Percentiles rank a stretch among this genome's conserved stretches.
These are phyloP conservation scores for Onthophagus sagittarius DNA, from an alignment of 2,888 invertebrate genomes.

Conservation along the genomic window DNA sequence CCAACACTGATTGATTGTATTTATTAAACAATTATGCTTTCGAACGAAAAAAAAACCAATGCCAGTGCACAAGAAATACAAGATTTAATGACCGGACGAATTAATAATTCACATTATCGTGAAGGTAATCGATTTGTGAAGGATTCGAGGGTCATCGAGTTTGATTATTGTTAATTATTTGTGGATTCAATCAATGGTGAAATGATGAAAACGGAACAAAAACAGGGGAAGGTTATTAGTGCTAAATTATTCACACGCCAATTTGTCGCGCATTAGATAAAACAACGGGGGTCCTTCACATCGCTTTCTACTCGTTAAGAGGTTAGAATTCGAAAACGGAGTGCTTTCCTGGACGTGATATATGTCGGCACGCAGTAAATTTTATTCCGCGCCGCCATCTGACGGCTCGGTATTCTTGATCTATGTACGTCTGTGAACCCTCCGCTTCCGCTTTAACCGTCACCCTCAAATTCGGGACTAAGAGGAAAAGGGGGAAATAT, in stretches of 20 bases:
- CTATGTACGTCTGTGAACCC: neutral
- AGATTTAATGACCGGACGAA: neutral
- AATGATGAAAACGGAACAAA: neutral
- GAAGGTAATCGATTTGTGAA: neutral
- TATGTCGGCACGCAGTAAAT: slow-evolving; percentile 7
- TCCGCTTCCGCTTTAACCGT: neutral
- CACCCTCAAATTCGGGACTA: neutral
- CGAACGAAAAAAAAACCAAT: neutral
- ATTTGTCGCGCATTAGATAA: neutral
- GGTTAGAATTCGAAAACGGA: neutral
- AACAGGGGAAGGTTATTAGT: neutral
- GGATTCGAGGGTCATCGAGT: neutral
- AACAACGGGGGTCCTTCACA: neutral
- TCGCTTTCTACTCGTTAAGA: neutral
- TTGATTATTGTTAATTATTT: neutral
- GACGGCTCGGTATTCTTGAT: slow-evolving; percentile 10
- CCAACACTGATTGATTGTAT: neutral
- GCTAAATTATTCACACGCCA: neutral
- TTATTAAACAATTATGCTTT: neutral
- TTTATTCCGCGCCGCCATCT: slow-evolving; percentile 4
- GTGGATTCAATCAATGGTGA: neutral
- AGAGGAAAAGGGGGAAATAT: neutral
- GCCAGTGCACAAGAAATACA: no score
- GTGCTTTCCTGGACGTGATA: neutral
- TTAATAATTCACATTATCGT: neutral